Evolutionary conservation across 2,113 vertebrate species (phyloP).

Genomic region (Xenus cinereus): DNA sequence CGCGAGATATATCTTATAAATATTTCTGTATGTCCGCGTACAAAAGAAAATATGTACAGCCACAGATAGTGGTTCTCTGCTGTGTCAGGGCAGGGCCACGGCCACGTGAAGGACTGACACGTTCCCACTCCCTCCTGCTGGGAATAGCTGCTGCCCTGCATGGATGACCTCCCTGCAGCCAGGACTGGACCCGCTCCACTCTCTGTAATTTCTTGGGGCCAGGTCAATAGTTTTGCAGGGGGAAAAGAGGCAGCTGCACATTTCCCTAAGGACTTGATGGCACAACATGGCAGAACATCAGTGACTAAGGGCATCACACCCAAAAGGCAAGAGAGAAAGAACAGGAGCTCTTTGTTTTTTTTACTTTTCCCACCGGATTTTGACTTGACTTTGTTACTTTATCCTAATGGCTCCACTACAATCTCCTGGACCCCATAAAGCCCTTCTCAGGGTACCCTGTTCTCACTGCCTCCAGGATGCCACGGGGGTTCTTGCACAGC

Average conservation of each 20-base stretch:
- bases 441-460: neutral
- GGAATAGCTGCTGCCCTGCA: slow-evolving; percentile 62
- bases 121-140: slow-evolving; percentile 61
- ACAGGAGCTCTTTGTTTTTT: neutral
- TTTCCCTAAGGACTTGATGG: neutral
- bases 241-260: neutral
- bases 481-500: neutral
- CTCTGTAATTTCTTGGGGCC: neutral
- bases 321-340: neutral
- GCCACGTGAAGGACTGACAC: neutral
- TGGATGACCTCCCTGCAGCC: slow-evolving; percentile 35
- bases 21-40: slow-evolving; percentile 92
- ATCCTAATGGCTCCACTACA: neutral
- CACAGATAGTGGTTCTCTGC: slow-evolving; percentile 89
- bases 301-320: neutral
- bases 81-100: slow-evolving; percentile 44
- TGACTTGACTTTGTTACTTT: neutral
- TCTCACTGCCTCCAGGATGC: neutral
- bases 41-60: slow-evolving; percentile 92
- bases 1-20: slow-evolving; percentile 89
- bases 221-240: neutral
- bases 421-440: neutral
- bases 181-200: neutral
- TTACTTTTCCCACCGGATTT: neutral
- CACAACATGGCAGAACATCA: neutral